Conservation (phyloP, 2,797 vertebrate genomes). For the Gouania willdenowi region DNA sequence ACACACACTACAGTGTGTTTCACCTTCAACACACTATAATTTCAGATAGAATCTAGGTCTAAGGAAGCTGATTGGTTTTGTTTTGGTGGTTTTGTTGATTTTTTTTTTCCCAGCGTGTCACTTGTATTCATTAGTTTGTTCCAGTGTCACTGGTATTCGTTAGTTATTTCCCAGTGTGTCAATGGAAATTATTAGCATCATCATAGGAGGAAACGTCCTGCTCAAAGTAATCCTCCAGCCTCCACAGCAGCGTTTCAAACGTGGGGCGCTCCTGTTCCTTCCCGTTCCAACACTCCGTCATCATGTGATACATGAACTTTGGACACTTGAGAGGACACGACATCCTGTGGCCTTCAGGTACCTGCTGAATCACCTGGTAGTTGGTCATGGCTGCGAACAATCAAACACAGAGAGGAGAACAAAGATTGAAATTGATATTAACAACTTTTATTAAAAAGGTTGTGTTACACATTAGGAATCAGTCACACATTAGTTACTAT, state of each 20-base stretch:
- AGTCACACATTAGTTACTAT: too few species aligned
- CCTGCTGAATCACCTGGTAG: constrained; percentile 78
- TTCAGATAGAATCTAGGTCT: too few species aligned
- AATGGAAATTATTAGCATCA: too few species aligned
- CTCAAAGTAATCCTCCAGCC: constrained; percentile 83
- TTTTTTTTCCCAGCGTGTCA: neutral
- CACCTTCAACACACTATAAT: too few species aligned
- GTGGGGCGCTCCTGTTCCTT: constrained; percentile 74
- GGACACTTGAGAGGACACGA: constrained; percentile 76
- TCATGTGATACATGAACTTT: constrained; percentile 75
- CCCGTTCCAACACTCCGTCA: constrained; percentile 84
- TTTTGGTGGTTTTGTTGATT: neutral
- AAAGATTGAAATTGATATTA: too few species aligned
- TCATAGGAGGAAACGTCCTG: constrained; percentile 57
- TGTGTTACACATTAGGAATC: too few species aligned
- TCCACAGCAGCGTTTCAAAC: constrained; percentile 82
- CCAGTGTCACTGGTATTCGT: too few species aligned
- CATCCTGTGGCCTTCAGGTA: constrained; percentile 83
- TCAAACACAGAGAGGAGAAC: neutral
- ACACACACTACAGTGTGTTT: too few species aligned
- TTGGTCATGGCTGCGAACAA: constrained; percentile 76
- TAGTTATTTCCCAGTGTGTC: too few species aligned
- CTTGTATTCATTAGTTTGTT: too few species aligned
- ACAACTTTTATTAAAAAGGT: too few species aligned
- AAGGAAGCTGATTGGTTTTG: too few species aligned